phyloP scores from a whole-genome alignment of 1,140 invertebrate species.

The Ceratina japonica region DNA sequence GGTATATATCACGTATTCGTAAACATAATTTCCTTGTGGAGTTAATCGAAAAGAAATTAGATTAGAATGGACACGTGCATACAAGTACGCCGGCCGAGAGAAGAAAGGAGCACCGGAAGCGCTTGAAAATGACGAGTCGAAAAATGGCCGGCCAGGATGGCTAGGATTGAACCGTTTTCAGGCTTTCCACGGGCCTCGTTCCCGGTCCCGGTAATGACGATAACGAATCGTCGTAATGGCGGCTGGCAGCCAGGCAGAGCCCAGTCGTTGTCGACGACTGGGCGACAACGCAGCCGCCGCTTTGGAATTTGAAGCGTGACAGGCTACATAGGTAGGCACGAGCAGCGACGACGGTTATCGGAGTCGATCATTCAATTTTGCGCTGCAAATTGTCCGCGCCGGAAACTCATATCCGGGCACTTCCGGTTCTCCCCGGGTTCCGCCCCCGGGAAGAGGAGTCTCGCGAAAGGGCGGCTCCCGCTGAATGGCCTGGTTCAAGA shows the following conservation, averaged over 20 bases:
- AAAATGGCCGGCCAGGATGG: conserved; percentile 2
- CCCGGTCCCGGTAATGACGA: conserved; percentile 60
- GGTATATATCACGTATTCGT: too few relatives aligned
- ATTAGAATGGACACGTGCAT: too few relatives aligned
- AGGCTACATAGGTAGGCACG: conserved; percentile 51
- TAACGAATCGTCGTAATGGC: conserved; percentile 67
- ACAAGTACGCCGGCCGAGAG: too few relatives aligned
- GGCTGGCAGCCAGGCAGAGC: conserved; percentile 44
- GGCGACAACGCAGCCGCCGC: conserved; percentile 54
- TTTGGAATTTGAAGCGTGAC: conserved; percentile 57
- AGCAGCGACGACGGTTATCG: conserved; percentile 62
- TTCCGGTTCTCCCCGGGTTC: conserved; percentile 75
- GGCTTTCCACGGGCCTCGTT: conserved; percentile 11
- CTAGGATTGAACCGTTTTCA: conserved; percentile 33
- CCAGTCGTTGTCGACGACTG: conserved; percentile 50
- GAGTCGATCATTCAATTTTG: conserved; percentile 78
- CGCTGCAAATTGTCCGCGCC: conserved; percentile 78
- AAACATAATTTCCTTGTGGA: too few relatives aligned
- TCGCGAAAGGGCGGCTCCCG: conserved; percentile 49
- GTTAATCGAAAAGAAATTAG: too few relatives aligned
- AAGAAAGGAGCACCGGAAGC: not conserved
- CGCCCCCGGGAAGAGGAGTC: conserved; percentile 57
- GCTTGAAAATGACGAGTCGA: not conserved
- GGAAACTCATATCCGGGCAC: conserved; percentile 80
- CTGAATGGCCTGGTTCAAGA: conserved; percentile 44